phyloP scores from a whole-genome alignment of 1,140 invertebrate genomes.

The Brachionus sp. region DNA sequence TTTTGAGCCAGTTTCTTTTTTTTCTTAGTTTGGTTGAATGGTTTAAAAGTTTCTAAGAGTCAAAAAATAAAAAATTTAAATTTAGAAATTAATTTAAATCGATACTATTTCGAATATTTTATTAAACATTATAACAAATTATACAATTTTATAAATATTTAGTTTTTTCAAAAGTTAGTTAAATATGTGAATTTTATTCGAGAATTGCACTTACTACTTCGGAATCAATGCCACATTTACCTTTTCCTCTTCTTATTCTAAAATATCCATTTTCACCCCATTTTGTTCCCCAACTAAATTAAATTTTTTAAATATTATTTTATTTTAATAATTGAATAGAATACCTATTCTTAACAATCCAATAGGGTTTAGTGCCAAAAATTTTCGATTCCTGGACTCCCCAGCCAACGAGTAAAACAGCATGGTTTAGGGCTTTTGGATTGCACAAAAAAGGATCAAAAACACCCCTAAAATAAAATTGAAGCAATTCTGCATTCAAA shows the following conservation, averaged over 20 bases:
- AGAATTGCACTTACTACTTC: constrained; percentile 54
- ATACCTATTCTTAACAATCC: constrained; percentile 54
- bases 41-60: no score
- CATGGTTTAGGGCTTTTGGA: constrained; percentile 53
- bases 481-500: constrained; percentile 52
- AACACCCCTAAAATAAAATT: constrained; percentile 54
- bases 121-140: no score
- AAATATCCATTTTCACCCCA: constrained; percentile 57
- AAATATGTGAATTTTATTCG: not conserved
- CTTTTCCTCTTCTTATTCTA: constrained; percentile 51
- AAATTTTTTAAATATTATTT: not conserved
- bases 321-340: not conserved
- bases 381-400: constrained; percentile 50
- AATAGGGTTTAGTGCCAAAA: constrained; percentile 52
- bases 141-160: no score
- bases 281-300: constrained; percentile 51
- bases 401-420: constrained; percentile 55
- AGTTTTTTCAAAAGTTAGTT: no score
- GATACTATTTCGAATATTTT: no score
- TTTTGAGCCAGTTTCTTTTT: no score
- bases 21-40: no score
- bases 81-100: no score
- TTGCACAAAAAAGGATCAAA: constrained; percentile 50
- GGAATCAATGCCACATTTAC: constrained; percentile 54
- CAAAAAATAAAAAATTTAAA: no score